Evolutionary conservation across 2,888 invertebrate genomes (phyloP).

Genomic region (Carabus problematicus): DNA sequence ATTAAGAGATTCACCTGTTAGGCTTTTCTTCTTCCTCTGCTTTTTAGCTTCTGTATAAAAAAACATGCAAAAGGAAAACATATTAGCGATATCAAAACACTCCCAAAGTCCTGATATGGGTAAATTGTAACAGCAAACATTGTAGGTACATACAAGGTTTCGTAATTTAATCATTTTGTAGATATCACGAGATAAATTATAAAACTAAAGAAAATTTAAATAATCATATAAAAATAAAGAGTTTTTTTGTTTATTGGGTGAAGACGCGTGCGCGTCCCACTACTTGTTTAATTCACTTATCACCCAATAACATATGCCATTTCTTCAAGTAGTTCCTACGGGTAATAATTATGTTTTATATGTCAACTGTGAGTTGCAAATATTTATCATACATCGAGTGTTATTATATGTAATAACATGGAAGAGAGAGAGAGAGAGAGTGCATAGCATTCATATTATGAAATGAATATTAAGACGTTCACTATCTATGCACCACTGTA

Average conservation of each 20-base stretch:
- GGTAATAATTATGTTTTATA: too few species aligned
- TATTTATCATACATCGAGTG: too few species aligned
- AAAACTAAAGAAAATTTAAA: constrained; percentile 20
- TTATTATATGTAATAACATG: too few species aligned
- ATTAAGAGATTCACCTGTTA: constrained; percentile 81
- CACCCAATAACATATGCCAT: too few species aligned
- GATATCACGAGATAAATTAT: constrained; percentile 10
- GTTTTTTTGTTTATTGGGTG: too few species aligned
- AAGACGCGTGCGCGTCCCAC: background rate
- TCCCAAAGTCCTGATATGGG: constrained; percentile 61
- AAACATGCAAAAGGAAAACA: constrained; percentile 64
- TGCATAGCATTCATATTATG: too few species aligned
- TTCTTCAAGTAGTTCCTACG: background rate
- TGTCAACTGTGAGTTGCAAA: too few species aligned
- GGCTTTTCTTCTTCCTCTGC: constrained; percentile 92
- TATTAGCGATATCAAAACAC: constrained; percentile 61
- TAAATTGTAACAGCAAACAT: constrained; percentile 45
- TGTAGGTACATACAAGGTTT: constrained; percentile 24
- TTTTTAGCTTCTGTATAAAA: constrained; percentile 89
- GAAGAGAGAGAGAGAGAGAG: too few species aligned
- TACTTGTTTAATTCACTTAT: background rate
- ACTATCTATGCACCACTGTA: too few species aligned
- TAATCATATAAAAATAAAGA: background rate
- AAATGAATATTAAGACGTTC: too few species aligned
- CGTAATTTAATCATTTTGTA: constrained; percentile 8